phyloP scores from a whole-genome alignment of 2,888 invertebrate genomes.

The Andrena hattorfiana region DNA sequence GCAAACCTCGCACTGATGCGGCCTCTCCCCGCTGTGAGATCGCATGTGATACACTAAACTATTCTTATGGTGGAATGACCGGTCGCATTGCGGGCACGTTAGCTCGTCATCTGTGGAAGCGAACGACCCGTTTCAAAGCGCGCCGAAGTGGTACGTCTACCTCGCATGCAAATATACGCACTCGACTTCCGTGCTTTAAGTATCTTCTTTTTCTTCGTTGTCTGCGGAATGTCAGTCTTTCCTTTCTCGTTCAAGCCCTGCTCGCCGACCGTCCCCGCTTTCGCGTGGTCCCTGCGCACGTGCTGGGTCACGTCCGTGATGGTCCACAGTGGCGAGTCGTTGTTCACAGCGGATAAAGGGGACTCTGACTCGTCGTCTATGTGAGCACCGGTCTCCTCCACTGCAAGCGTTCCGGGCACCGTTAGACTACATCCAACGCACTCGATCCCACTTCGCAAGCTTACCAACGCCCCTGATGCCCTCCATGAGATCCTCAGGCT shows the following conservation, averaged over 20 bases:
- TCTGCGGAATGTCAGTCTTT: slow-evolving; percentile 75
- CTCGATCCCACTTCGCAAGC: slow-evolving; percentile 67
- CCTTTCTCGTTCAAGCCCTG: slow-evolving; percentile 73
- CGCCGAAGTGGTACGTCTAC: too few species aligned
- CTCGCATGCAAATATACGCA: slow-evolving; percentile 11
- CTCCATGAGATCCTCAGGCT: slow-evolving; percentile 94
- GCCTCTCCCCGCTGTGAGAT: slow-evolving; percentile 92
- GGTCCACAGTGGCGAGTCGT: slow-evolving; percentile 78
- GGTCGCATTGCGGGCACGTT: slow-evolving; percentile 89
- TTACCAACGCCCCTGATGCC: slow-evolving; percentile 93
- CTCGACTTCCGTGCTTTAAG: slow-evolving; percentile 72
- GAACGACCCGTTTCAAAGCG: not conserved
- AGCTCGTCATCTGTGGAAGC: slow-evolving; percentile 82
- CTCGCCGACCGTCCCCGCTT: slow-evolving; percentile 71
- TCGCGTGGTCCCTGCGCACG: slow-evolving; percentile 65
- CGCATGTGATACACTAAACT: slow-evolving; percentile 93
- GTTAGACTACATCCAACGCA: not conserved
- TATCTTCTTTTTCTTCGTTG: slow-evolving; percentile 79
- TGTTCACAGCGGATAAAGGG: slow-evolving; percentile 76
- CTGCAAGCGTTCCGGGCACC: slow-evolving; percentile 58
- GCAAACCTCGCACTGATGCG: slow-evolving; percentile 92
- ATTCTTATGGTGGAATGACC: slow-evolving; percentile 93
- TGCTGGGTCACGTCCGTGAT: slow-evolving; percentile 75
- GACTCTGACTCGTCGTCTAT: slow-evolving; percentile 83
- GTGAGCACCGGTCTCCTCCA: slow-evolving; percentile 84